Conservation (phyloP, 2,888 invertebrate species). For the Drosophila pseudotakahashii region DNA sequence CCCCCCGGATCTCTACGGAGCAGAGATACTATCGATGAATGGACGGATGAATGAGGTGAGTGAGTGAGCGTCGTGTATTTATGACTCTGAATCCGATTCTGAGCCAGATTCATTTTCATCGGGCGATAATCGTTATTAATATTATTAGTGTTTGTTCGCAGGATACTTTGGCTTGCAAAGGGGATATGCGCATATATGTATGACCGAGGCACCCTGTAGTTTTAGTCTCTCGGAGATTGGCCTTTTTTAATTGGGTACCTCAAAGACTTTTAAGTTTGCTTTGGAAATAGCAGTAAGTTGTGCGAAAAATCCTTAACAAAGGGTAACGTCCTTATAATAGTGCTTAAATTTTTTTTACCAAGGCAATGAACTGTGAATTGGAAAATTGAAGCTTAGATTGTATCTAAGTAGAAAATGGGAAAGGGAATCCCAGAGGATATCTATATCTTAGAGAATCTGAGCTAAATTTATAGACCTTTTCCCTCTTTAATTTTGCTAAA, state of each 20-base stretch:
- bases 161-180: not conserved
- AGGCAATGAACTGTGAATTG: constrained; percentile 37
- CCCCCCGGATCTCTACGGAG: constrained; percentile 26
- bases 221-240: not conserved
- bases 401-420: constrained; percentile 1
- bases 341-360: no score
- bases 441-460: not conserved
- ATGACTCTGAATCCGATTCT: constrained; percentile 70
- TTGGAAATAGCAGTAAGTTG: no score
- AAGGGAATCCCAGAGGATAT: constrained; percentile 12
- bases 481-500: not conserved
- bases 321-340: no score
- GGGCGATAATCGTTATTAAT: constrained; percentile 72
- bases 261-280: not conserved
- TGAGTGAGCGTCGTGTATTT: constrained; percentile 56
- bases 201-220: not conserved
- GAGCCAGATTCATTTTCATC: constrained; percentile 54
- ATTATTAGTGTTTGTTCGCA: constrained; percentile 68
- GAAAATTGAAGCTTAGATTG: constrained; percentile 53
- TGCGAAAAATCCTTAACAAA: no score
- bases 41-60: constrained; percentile 23
- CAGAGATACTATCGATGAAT: constrained; percentile 32
- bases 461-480: constrained; percentile 2
- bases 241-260: not conserved
- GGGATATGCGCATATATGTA: not conserved